These are phyloP conservation scores for Eupsilia transversa DNA, from an alignment of 2,888 invertebrate genomes.

Conservation along the genomic window DNA sequence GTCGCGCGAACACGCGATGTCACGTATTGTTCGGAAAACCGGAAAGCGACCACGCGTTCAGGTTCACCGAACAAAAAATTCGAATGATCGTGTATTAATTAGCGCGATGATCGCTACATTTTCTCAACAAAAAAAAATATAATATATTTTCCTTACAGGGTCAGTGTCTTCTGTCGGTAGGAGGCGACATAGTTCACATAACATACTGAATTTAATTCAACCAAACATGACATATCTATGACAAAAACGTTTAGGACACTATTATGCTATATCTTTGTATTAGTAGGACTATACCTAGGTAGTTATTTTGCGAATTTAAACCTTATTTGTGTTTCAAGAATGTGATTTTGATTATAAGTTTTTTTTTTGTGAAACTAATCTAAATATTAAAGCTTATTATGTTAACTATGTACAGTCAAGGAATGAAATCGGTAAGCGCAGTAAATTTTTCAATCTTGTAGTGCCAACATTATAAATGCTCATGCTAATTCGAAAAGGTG, in stretches of 20 bases:
- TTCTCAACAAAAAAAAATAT: too few species aligned
- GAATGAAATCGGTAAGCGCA: neutral
- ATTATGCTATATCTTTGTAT: conserved; percentile 14
- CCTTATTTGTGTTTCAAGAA: conserved; percentile 51
- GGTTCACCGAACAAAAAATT: too few species aligned
- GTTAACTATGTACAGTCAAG: conserved; percentile 9
- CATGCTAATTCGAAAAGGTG: neutral
- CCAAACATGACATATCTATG: conserved; percentile 72
- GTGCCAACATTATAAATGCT: too few species aligned
- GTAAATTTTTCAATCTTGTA: neutral
- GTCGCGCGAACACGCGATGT: too few species aligned
- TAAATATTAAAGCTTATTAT: conserved; percentile 17
- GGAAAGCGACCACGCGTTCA: too few species aligned
- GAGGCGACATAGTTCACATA: conserved; percentile 97
- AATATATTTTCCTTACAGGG: conserved; percentile 92
- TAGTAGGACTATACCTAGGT: conserved; percentile 3
- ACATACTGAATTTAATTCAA: conserved; percentile 89
- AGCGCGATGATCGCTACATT: too few species aligned
- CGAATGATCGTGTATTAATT: too few species aligned
- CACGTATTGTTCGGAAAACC: too few species aligned
- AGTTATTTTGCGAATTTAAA: conserved; percentile 47
- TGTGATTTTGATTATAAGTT: conserved; percentile 55
- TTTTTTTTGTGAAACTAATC: conserved; percentile 21
- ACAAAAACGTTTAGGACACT: conserved; percentile 42
- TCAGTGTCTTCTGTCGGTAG: conserved; percentile 98